These are phyloP conservation scores for Serripes groenlandicus DNA, from an alignment of 2,888 invertebrate species.

Conservation along the genomic window DNA sequence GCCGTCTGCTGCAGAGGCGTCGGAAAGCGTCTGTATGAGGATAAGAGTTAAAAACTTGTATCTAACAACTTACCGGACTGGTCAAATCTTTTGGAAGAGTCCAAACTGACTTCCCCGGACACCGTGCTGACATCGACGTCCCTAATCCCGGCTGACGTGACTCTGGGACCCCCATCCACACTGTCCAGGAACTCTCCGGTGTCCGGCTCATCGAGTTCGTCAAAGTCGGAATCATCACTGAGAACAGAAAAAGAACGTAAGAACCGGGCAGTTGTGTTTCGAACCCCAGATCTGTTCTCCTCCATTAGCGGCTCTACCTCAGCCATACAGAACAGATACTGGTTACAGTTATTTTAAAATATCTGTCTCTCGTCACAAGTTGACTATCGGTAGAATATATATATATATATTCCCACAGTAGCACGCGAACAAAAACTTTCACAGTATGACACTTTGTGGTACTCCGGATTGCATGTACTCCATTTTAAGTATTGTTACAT, in stretches of 20 bases:
- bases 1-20: no score
- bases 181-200: slow-evolving; percentile 57
- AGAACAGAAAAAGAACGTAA: slow-evolving; percentile 74
- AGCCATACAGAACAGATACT: slow-evolving; percentile 4
- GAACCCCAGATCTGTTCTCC: slow-evolving; percentile 34
- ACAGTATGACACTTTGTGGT: no score
- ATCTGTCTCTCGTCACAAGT: no score
- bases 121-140: not conserved
- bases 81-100: not conserved
- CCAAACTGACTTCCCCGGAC: slow-evolving; percentile 13
- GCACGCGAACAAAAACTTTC: no score
- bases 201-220: slow-evolving; percentile 72
- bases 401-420: no score
- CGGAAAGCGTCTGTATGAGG: no score
- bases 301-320: slow-evolving; percentile 60
- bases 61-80: slow-evolving; percentile 1
- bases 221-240: slow-evolving; percentile 76
- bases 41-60: no score
- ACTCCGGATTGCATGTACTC: no score
- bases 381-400: no score
- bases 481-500: no score
- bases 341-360: no score
- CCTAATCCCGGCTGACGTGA: not conserved
- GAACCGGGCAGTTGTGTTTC: slow-evolving; percentile 68
- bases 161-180: not conserved